A percentile compares a stretch with the other conserved stretches of the same genome.
phyloP scores from a whole-genome alignment of 2,113 vertebrate genomes.

The Tyto alba region DNA sequence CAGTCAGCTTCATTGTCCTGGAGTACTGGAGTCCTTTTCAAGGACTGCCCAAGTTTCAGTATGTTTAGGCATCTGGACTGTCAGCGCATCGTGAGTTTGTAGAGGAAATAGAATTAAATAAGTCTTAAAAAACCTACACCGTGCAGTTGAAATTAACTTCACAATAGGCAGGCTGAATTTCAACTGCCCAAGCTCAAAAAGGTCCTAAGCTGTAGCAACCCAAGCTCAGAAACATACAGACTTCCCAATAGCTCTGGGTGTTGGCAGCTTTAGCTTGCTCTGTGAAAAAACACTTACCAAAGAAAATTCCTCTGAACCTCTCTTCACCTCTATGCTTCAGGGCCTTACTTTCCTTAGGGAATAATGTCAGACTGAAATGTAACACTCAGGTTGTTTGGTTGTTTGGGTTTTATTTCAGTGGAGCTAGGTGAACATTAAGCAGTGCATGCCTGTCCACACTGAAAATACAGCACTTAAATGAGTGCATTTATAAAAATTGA shows the following conservation, averaged over 20 bases:
- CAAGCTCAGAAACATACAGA: neutral
- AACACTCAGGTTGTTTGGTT: neutral
- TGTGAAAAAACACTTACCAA: neutral
- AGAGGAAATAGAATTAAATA: neutral
- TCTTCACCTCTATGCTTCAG: neutral
- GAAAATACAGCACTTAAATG: neutral
- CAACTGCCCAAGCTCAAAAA: neutral
- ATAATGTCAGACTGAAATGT: neutral
- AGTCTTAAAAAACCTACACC: neutral
- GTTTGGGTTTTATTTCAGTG: neutral
- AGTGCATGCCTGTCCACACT: neutral
- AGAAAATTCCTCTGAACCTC: constrained; percentile 23
- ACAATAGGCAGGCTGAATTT: neutral
- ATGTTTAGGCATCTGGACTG: neutral
- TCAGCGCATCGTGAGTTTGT: neutral
- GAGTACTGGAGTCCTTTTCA: neutral
- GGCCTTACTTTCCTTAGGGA: neutral
- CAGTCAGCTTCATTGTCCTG: neutral
- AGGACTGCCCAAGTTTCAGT: neutral
- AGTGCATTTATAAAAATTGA: neutral
- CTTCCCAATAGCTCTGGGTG: neutral
- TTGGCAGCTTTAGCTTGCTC: neutral
- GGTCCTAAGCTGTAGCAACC: neutral
- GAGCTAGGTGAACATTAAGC: neutral
- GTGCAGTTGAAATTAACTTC: neutral